Evolutionary conservation across 2,113 vertebrate species (phyloP), one percentile per base, ranked within the genome.

Genomic region (Tragelaphus scriptus): DNA sequence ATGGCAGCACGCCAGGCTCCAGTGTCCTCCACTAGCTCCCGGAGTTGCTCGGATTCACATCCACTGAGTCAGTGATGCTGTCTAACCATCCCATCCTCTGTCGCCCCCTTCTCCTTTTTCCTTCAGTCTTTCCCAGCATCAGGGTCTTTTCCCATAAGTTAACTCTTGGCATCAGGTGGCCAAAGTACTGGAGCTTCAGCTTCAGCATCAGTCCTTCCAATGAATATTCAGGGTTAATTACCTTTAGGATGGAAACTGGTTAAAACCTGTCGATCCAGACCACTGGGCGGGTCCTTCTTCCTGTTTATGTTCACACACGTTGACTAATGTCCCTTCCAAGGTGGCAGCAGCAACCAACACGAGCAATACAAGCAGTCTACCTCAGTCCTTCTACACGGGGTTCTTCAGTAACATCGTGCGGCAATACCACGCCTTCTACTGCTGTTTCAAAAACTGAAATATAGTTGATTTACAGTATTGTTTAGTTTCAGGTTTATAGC

Each of bases 371-470:
- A 26, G 28, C 14, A 11, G 19, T 1, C 23, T 3, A 0, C 51
- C 56, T 11, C 56, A 26, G 9, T 11, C 16, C 28, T 13, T 4
- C 17, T 7, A 0, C 53, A 0, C 16, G 0, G 11, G 21, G 19
- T 21, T 88, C 56, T 1, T 5, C 9, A 0, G 79, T 0, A 0
- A n/a, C 55, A 0, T 4, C 4, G 0, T 1, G 32, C 9, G 12
- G 30, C 40, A 15, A 7, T 7, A 23, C 80, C 19, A 4, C 47
- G 49, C 3, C 49, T n/a, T n/a, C 80, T 3, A 7, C 30, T 23
- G 30, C 49, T 53, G 21, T 7, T 53, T 12, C 9, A 11, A 3
- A 53, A 23, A 13, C 4, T n/a, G 49, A 55, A n/a, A 82, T 14
- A 23, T 0, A 11, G 49, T 23, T 55, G 80, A 21, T 14, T 82